These are phyloP conservation scores for Callospermophilus lateralis DNA, from an alignment of 2,113 vertebrate species.

Conservation along the genomic window DNA sequence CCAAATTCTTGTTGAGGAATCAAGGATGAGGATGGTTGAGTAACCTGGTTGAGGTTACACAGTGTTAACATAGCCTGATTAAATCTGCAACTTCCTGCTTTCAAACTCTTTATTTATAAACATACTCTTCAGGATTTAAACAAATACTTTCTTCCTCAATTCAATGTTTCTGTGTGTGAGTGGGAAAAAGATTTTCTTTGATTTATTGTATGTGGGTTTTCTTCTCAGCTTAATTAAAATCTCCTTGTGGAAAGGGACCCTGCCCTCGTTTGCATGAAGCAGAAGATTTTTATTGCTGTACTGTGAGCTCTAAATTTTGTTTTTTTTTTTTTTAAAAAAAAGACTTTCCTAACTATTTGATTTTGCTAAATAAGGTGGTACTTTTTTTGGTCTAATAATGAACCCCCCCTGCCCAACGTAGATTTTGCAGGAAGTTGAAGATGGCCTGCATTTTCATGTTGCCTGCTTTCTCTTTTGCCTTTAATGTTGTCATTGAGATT, in stretches of 20 bases:
- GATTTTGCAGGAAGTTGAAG: background rate
- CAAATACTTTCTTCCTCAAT: background rate
- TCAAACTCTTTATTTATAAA: background rate
- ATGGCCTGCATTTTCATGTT: background rate
- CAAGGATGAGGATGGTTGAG: background rate
- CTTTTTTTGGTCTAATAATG: constrained; percentile 43
- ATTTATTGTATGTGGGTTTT: constrained; percentile 39
- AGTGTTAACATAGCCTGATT: background rate
- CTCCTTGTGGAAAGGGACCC: background rate
- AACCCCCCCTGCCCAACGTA: background rate
- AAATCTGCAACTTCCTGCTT: background rate
- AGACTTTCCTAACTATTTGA: constrained; percentile 16
- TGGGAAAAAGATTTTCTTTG: constrained; percentile 35
- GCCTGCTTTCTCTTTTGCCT: background rate
- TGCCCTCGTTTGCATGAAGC: constrained; percentile 43
- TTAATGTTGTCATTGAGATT: constrained; percentile 16
- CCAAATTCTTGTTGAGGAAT: background rate
- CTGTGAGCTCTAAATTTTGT: constrained; percentile 9
- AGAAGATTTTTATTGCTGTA: constrained; percentile 22
- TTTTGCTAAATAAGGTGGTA: constrained; percentile 47
- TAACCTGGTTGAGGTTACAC: background rate
- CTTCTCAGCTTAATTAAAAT: constrained; percentile 65
- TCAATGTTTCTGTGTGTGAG: background rate
- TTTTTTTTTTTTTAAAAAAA: constrained; percentile 44
- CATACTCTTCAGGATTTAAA: background rate